Percentiles rank a stretch among this genome's conserved stretches.
These are phyloP conservation scores for Drosophila melanosoma DNA, from an alignment of 2,888 invertebrate species.

Conservation along the genomic window DNA sequence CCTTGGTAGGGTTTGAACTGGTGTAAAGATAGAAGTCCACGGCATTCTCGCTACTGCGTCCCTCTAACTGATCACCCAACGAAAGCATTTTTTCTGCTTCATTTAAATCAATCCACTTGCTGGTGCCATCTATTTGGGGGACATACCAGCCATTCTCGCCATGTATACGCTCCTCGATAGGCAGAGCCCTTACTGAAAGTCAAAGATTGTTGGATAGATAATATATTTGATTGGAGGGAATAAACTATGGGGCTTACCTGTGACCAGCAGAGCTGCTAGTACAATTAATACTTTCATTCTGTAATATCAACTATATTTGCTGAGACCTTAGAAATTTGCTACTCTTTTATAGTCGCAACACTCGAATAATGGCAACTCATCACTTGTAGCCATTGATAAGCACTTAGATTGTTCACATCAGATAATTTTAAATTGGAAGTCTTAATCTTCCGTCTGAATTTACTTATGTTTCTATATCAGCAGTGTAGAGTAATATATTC, in stretches of 20 bases:
- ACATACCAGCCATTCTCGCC: constrained; percentile 66
- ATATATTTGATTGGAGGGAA: background rate
- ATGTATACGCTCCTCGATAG: constrained; percentile 51
- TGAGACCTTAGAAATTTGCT: background rate
- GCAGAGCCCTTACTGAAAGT: constrained; percentile 34
- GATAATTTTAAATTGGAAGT: constrained; percentile 14
- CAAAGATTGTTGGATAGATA: background rate
- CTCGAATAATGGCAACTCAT: constrained; percentile 5
- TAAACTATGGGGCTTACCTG: constrained; percentile 37
- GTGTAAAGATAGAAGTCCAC: constrained; percentile 76
- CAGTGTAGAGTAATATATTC: background rate
- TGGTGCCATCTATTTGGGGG: constrained; percentile 56
- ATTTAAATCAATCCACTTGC: constrained; percentile 52
- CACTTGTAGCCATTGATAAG: background rate
- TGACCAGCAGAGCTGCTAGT: constrained; percentile 33
- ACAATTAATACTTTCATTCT: constrained; percentile 38
- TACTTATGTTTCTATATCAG: background rate
- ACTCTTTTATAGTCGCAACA: constrained; percentile 31
- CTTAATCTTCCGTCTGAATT: background rate
- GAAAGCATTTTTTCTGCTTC: constrained; percentile 40
- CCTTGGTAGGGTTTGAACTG: constrained; percentile 58
- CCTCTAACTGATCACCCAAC: constrained; percentile 34
- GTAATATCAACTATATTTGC: constrained; percentile 10
- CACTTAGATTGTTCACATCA: constrained; percentile 11
- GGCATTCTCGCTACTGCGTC: constrained; percentile 46